A percentile compares a stretch with the other conserved stretches of the same genome.
These are phyloP conservation scores for Melieria picta DNA, from an alignment of 2,888 invertebrate genomes.

Conservation along the genomic window DNA sequence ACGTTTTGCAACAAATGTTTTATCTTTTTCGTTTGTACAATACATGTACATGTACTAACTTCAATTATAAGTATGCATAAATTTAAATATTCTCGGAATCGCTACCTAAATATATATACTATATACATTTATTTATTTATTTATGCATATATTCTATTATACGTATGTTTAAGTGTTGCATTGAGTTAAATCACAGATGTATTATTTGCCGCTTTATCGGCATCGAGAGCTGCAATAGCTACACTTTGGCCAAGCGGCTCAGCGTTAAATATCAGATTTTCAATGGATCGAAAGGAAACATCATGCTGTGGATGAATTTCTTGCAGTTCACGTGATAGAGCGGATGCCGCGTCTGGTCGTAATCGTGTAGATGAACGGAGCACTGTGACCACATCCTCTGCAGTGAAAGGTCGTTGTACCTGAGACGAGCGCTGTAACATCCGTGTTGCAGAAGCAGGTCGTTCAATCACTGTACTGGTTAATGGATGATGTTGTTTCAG, in stretches of 20 bases:
- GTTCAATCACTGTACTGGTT: background rate
- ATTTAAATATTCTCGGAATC: too few relatives aligned
- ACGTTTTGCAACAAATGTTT: background rate
- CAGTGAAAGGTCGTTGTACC: background rate
- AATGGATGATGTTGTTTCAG: background rate
- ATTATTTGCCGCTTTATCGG: slow-evolving; percentile 23
- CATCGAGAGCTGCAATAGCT: slow-evolving; percentile 3
- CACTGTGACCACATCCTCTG: slow-evolving; percentile 28
- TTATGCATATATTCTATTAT: background rate
- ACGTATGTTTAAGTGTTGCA: background rate
- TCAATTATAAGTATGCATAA: too few relatives aligned
- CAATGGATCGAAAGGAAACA: slow-evolving; percentile 29
- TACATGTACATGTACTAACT: too few relatives aligned
- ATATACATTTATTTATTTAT: background rate
- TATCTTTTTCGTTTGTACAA: background rate
- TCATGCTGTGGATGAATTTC: slow-evolving; percentile 13
- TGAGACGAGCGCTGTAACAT: background rate
- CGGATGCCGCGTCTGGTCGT: slow-evolving; percentile 9
- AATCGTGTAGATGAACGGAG: slow-evolving; percentile 14
- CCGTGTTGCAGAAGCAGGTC: slow-evolving; percentile 4
- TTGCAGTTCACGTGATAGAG: slow-evolving; percentile 9
- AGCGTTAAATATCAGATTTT: slow-evolving; percentile 29
- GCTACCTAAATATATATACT: too few relatives aligned
- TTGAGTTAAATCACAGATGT: slow-evolving; percentile 33
- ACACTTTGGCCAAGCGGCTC: slow-evolving; percentile 28